phyloP scores from a whole-genome alignment of 2,113 vertebrate species.

The Sceloporus tristichus region DNA sequence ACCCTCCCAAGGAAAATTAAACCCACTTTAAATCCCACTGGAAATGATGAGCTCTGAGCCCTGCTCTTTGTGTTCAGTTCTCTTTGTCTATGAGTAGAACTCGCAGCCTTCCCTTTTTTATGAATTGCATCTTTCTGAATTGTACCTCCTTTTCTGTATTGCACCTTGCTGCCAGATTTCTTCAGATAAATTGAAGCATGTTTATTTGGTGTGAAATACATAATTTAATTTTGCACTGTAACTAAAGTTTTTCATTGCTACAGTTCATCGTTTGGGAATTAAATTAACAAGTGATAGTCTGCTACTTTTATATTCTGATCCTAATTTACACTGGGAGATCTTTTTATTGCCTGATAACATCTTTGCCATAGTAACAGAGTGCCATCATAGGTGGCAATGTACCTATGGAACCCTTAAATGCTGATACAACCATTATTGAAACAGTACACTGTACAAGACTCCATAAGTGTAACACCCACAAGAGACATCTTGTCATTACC shows the following conservation, averaged over 20 bases:
- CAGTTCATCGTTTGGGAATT: neutral
- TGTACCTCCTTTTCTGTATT: no score
- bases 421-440: slow-evolving; percentile 2
- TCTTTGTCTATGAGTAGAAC: neutral
- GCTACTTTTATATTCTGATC: neutral
- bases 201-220: neutral
- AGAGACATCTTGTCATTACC: neutral
- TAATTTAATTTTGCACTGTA: neutral
- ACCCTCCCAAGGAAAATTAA: neutral
- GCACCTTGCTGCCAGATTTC: no score
- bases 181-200: neutral
- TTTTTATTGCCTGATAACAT: neutral
- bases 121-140: neutral
- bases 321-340: neutral
- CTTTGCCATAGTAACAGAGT: neutral
- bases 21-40: neutral
- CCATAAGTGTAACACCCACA: neutral
- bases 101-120: neutral
- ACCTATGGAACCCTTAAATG: neutral
- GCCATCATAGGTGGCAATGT: neutral
- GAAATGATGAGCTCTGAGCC: neutral
- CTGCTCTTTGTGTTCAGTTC: neutral
- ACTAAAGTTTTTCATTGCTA: neutral
- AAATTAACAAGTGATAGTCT: neutral
- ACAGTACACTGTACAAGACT: neutral